These are phyloP conservation scores for Calypte anna DNA, from an alignment of 2,113 vertebrate species.

Conservation along the genomic window DNA sequence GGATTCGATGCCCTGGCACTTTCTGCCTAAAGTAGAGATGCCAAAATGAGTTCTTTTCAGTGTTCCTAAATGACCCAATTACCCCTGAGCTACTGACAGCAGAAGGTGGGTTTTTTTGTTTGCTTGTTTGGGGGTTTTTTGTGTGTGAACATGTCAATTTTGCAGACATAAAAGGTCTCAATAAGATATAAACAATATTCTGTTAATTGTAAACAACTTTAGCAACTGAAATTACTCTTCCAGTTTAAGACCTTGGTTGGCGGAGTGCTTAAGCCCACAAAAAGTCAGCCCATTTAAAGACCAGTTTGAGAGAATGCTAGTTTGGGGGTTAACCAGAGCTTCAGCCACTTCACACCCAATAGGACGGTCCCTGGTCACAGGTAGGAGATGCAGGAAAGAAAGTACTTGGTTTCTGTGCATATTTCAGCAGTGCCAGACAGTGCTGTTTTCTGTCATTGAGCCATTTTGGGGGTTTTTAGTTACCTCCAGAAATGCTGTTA, in stretches of 20 bases:
- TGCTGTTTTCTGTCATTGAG: neutral
- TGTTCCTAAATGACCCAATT: neutral
- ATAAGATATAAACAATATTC: neutral
- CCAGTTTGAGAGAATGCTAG: neutral
- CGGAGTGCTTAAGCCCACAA: neutral
- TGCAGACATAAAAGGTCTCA: neutral
- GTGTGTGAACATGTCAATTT: neutral
- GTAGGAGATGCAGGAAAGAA: neutral
- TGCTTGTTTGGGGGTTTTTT: too few relatives aligned
- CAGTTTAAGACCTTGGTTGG: neutral
- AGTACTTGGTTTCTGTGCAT: neutral
- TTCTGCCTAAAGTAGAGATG: neutral
- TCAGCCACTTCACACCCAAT: neutral
- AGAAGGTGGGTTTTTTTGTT: neutral
- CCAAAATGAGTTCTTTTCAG: neutral
- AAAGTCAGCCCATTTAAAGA: neutral
- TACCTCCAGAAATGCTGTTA: neutral
- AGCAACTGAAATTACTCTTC: neutral
- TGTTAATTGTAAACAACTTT: neutral
- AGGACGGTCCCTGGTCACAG: neutral
- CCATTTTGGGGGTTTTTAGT: neutral
- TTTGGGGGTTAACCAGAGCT: neutral
- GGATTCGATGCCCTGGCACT: neutral
- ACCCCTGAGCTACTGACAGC: neutral
- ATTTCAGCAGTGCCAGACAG: neutral